Evolutionary conservation across 2,888 invertebrate genomes (phyloP).

Genomic region (Tethea ocularis): DNA sequence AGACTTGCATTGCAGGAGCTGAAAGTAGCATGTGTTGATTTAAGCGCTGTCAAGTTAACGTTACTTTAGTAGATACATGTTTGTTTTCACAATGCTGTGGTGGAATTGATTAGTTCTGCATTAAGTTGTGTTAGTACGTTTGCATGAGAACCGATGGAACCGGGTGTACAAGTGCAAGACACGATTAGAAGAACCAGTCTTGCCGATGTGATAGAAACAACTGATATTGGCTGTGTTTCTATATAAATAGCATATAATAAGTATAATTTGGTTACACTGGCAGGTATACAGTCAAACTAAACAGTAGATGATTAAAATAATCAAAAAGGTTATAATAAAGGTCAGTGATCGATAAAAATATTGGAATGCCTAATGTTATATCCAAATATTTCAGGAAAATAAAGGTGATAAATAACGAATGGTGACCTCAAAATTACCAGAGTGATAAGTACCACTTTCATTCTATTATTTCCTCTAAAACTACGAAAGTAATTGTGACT

Average conservation of each 20-base stretch:
- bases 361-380: no score
- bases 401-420: not conserved
- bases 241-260: not conserved
- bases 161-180: not conserved
- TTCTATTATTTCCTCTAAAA: not conserved
- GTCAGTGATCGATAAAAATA: not conserved
- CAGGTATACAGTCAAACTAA: not conserved
- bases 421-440: not conserved
- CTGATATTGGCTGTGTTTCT: not conserved
- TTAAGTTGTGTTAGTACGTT: constrained; percentile 13
- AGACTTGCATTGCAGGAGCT: constrained; percentile 31
- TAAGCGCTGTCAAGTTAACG: constrained; percentile 18
- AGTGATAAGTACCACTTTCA: not conserved
- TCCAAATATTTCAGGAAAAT: not conserved
- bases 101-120: constrained; percentile 19
- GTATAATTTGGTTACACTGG: not conserved
- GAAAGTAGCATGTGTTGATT: constrained; percentile 42
- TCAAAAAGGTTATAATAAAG: not conserved
- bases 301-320: not conserved
- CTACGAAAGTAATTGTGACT: not conserved
- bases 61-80: not conserved
- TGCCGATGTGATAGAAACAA: not conserved
- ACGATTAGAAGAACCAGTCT: not conserved
- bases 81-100: constrained; percentile 2
- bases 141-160: constrained; percentile 6